These are phyloP conservation scores for Tetramorium bicarinatum DNA, from an alignment of 2,888 invertebrate species.

Conservation along the genomic window DNA sequence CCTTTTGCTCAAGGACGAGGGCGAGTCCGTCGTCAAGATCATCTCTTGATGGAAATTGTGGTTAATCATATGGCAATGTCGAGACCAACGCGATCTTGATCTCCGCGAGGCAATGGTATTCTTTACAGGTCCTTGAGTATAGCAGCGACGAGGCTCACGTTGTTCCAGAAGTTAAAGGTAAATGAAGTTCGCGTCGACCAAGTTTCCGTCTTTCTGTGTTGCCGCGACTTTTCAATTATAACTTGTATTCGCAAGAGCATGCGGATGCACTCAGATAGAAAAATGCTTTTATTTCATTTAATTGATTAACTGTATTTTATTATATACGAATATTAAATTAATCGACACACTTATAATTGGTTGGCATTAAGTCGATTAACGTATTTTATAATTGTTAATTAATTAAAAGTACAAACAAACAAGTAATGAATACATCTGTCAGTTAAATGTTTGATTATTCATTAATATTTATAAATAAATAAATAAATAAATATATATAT, in stretches of 20 bases:
- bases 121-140: conserved; percentile 3
- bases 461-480: conserved; percentile 1
- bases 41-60: conserved; percentile 81
- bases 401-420: conserved; percentile 9
- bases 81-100: conserved; percentile 8
- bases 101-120: neutral
- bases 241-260: neutral
- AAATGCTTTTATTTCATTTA: neutral
- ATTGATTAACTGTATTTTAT: neutral
- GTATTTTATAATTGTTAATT: neutral
- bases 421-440: neutral
- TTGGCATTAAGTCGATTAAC: conserved; percentile 4
- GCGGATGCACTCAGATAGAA: neutral
- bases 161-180: conserved; percentile 31
- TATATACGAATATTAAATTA: neutral
- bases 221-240: neutral
- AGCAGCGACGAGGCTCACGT: conserved; percentile 21
- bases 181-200: neutral
- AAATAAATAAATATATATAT: too few relatives aligned
- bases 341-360: neutral
- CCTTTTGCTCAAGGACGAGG: conserved; percentile 83
- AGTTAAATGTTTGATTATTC: neutral
- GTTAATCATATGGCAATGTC: conserved; percentile 22
- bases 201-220: conserved; percentile 2
- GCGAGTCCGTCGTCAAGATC: conserved; percentile 83